Evolutionary conservation across 1,140 invertebrate genomes (phyloP).

Genomic region (Lasioglossum baleicum): DNA sequence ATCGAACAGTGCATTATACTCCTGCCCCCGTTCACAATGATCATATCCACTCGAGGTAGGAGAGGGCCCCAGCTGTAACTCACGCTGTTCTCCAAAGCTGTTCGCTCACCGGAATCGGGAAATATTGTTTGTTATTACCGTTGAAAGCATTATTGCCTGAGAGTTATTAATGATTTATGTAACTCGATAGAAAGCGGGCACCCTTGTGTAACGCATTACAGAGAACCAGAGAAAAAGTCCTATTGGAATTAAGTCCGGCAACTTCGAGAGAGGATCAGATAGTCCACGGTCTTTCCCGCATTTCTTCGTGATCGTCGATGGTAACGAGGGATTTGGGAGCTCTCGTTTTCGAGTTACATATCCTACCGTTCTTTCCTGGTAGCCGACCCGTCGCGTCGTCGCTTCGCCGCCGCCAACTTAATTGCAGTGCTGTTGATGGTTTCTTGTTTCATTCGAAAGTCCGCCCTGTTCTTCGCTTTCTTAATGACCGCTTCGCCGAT

Average conservation of each 20-base stretch:
- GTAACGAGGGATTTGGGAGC: background rate
- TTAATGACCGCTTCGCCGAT: too few species aligned
- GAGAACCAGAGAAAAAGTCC: background rate
- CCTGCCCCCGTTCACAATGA: slow-evolving; percentile 5
- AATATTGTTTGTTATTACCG: background rate
- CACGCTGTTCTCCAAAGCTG: background rate
- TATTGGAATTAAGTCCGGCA: too few species aligned
- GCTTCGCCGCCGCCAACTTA: too few species aligned
- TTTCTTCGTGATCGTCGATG: too few species aligned
- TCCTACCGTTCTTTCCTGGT: background rate
- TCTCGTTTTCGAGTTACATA: background rate
- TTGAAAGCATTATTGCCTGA: background rate
- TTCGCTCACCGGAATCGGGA: background rate
- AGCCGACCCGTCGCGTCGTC: background rate
- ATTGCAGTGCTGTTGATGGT: too few species aligned
- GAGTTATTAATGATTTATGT: slow-evolving; percentile 13
- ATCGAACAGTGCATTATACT: slow-evolving; percentile 29
- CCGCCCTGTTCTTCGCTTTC: too few species aligned
- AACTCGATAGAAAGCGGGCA: slow-evolving; percentile 33
- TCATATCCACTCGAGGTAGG: background rate
- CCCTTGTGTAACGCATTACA: slow-evolving; percentile 27
- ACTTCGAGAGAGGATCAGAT: too few species aligned
- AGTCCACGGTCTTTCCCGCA: too few species aligned
- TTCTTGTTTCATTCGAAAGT: too few species aligned
- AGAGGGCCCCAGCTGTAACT: background rate